Base-by-base conservation (phyloP, 2,888 invertebrate species). In the Diabrotica balteata region DNA sequence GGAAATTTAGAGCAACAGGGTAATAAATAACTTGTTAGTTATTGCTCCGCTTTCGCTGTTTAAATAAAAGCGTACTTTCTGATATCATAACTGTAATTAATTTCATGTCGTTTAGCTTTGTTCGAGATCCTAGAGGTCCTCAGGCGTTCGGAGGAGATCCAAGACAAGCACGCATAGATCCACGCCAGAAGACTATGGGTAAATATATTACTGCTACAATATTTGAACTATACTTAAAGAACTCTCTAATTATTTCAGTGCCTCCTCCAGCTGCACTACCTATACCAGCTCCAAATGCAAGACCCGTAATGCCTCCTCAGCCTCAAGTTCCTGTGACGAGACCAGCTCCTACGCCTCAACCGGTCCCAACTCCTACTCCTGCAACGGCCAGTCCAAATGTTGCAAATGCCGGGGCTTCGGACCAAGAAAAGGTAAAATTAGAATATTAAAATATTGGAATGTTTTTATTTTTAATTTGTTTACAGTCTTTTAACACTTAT, bases 391-490 rank as follows among this genome's bases (percentile, higher is more conserved):
- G 91, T 22, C 84, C 87, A 10, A 86, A 84, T 77, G 86, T 87
- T 62, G 82, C 80, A 75, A 91, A 92, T 0, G 91, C 91, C 50
- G 94, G 94, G 66, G 94, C 94, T 17, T 93, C 95, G 0, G 97
- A 97, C 81, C 95, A 96, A 84, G 97, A 97, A 83, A 97, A 97
- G 89, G 93, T 93, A 83, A 73, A 66, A 32, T 4, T 5, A 32
- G 4, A 32, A 32, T 32, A 17, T 17, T 17, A 17, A 17, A 17
- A 17, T 17, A 17, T 17, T 17, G 1, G 17, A 17, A 17, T 17
- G 17, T 17, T 17, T 2, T 17, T 17, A 17, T 17, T 2, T 17
- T 17, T 17, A 17, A 17, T 17, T 17, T 17, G 2, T 17, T 17
- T 17, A 17, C 17, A 17, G 17, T 17, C n/a, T 17, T 17, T 17